Evolutionary conservation across 2,888 invertebrate species (phyloP), one percentile per base, ranked within the genome.

Genomic region (Ormyrus pomaceus): DNA sequence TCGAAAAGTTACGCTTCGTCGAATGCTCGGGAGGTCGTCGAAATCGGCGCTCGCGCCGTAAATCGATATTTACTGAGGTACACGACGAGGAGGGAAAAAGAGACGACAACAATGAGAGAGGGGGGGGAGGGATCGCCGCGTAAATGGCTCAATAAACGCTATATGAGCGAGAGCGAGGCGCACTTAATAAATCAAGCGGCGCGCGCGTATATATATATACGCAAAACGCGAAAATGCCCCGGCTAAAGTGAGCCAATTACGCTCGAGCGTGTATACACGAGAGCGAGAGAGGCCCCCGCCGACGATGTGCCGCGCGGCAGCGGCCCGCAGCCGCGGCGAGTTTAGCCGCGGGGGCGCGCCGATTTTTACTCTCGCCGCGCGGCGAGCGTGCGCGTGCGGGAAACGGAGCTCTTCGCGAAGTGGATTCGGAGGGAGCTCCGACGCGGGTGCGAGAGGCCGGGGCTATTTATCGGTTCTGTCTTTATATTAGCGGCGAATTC

Each of bases 181-280:
- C 65, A 75, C 66, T 59, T 75, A 75, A 75, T 75, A 75, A 75
- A 75, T 75, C 66, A 75, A 75, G n/a, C 74, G 19, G 56, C 59
- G 70, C 55, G 46, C 19, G 19, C 19, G 19, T 2, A 1, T 19
- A 2, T 19, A 19, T 53, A n/a, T 53, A 34, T 65, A 56, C 56
- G 56, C 62, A 65, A 65, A 73, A 19, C 48, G 58, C 56, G 59
- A 59, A 59, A 59, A 75, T 75, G 45, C 56, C 55, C 58, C 58
- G 56, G 61, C 58, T 65, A 62, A 72, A 72, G 72, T 62, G 72
- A 72, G 72, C 72, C 62, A 72, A 72, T 72, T 72, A 72, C 50
- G 46, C 13, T 13, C 62, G 7, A 62, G 5, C 51, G 48, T 11
- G 9, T 19, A 6, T n/a, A n/a, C 46, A 56, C 46, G 55, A 10